phyloP scores from a whole-genome alignment of 2,797 vertebrate genomes.

The Denticeps clupeoides region DNA sequence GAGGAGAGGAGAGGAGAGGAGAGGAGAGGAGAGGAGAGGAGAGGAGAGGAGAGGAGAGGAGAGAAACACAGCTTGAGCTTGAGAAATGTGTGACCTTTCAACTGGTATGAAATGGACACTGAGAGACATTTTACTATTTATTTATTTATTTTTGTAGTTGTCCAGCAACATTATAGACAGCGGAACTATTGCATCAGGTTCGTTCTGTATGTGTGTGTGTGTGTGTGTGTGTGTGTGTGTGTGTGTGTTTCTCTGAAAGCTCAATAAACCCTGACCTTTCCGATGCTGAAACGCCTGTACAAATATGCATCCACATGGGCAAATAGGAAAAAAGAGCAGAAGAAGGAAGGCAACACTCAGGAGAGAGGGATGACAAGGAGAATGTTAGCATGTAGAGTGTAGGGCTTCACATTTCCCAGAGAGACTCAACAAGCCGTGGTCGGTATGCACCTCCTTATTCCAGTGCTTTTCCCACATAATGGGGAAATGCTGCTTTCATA shows the following conservation, averaged over 20 bases:
- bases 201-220: background rate
- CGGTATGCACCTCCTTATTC: too few relatives aligned
- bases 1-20: background rate
- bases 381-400: too few relatives aligned
- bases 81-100: slow-evolving; percentile 25
- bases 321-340: slow-evolving; percentile 24
- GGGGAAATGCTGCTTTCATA: too few relatives aligned
- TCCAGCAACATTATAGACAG: too few relatives aligned
- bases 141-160: background rate
- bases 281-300: background rate
- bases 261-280: slow-evolving; percentile 42
- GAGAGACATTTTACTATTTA: slow-evolving; percentile 3
- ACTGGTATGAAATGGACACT: slow-evolving; percentile 20
- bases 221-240: too few relatives aligned
- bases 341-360: background rate
- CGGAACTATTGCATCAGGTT: too few relatives aligned
- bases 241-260: slow-evolving; percentile 21
- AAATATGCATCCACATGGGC: slow-evolving; percentile 28
- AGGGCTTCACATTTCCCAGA: too few relatives aligned
- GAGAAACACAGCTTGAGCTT: slow-evolving; percentile 10
- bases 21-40: background rate
- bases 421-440: too few relatives aligned
- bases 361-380: too few relatives aligned
- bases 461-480: too few relatives aligned
- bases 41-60: background rate